Evolutionary conservation across 2,113 vertebrate species (phyloP).

Genomic region (Corythornis vintsioides): DNA sequence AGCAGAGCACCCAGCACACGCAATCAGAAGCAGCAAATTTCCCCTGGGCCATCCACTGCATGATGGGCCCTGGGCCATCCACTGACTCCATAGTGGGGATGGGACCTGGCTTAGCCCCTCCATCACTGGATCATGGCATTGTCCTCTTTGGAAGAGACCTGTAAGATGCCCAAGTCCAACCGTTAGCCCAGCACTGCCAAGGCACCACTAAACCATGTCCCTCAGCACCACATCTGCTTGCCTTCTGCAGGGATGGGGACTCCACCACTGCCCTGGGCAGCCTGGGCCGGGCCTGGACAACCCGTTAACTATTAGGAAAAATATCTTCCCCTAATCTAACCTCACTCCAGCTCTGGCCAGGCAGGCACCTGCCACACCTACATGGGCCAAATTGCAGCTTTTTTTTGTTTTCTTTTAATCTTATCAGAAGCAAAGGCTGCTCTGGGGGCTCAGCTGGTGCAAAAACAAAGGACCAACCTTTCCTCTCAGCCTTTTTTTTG

Average conservation of each 20-base stretch:
- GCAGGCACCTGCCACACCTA: neutral
- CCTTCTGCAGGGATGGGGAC: neutral
- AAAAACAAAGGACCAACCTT: constrained; percentile 8
- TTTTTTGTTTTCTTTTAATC: neutral
- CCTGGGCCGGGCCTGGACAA: neutral
- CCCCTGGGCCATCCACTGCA: rapidly evolving
- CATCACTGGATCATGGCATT: neutral
- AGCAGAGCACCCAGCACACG: neutral
- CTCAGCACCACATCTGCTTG: neutral
- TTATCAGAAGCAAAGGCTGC: neutral
- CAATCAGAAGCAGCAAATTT: neutral
- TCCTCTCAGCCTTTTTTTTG: neutral
- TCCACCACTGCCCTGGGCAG: neutral
- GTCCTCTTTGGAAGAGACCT: neutral
- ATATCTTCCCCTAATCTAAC: too few relatives aligned
- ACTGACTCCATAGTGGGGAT: rapidly evolving
- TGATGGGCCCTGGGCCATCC: neutral
- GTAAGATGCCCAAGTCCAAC: neutral
- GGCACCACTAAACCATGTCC: neutral
- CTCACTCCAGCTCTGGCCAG: neutral
- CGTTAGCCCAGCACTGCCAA: neutral
- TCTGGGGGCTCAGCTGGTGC: neutral
- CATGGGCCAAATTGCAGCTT: neutral
- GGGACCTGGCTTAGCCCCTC: neutral
- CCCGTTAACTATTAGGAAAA: neutral